A percentile compares a stretch with the other conserved stretches of the same genome.
These are phyloP conservation scores for Vanacampus margaritifer DNA, from an alignment of 2,113 vertebrate genomes.

Conservation along the genomic window DNA sequence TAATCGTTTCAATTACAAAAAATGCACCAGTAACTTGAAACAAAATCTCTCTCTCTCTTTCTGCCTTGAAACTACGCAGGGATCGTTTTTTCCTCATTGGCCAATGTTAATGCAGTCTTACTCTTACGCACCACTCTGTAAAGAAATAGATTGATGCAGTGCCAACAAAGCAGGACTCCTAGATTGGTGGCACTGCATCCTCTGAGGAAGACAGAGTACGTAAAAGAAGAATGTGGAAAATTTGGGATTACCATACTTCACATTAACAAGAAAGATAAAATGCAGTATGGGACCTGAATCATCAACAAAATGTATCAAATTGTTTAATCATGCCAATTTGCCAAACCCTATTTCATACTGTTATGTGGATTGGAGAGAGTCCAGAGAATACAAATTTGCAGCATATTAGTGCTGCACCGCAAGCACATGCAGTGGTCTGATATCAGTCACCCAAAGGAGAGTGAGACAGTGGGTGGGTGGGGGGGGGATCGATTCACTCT, in stretches of 20 bases:
- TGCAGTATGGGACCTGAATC: no score
- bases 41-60: not conserved
- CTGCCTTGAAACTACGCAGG: not conserved
- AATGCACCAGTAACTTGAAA: not conserved
- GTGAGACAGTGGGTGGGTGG: not conserved
- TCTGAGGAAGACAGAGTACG: no score
- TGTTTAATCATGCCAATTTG: no score
- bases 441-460: slow-evolving; percentile 23
- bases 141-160: not conserved
- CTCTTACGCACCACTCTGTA: not conserved
- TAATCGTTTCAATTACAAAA: not conserved
- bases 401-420: not conserved
- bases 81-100: not conserved
- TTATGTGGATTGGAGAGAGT: slow-evolving; percentile 5
- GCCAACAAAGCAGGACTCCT: no score
- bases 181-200: no score
- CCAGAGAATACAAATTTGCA: not conserved
- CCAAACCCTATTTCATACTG: not conserved
- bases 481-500: slow-evolving; percentile 37
- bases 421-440: not conserved
- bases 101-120: not conserved
- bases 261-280: no score
- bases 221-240: no score
- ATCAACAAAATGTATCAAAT: no score
- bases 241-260: no score